Evolutionary conservation across 1,140 invertebrate genomes (phyloP).

Genomic region (Macrobrachium rosenbergii): DNA sequence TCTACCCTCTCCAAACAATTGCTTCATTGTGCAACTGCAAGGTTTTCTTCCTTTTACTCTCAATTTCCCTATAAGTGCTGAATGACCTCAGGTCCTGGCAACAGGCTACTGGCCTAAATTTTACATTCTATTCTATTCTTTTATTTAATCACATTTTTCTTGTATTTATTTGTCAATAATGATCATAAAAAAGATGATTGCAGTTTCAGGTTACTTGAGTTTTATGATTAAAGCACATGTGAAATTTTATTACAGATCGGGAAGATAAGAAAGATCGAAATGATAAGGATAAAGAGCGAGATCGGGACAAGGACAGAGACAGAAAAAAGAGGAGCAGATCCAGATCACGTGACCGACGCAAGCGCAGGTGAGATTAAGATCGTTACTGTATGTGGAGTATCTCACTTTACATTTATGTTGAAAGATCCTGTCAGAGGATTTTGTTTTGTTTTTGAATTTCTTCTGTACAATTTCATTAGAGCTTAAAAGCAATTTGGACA

Average conservation of each 20-base stretch:
- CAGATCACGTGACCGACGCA: constrained; percentile 60
- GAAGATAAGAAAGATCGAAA: constrained; percentile 59
- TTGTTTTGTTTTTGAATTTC: background rate
- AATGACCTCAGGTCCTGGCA: no score
- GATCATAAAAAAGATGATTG: background rate
- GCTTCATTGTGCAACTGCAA: no score
- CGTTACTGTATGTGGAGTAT: background rate
- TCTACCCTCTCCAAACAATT: no score
- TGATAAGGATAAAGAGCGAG: constrained; percentile 54
- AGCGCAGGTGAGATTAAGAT: constrained; percentile 53
- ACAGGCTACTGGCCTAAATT: no score
- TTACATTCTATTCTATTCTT: no score
- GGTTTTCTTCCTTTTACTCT: no score
- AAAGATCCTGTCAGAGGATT: background rate
- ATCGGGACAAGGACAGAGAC: constrained; percentile 60
- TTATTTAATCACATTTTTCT: no score
- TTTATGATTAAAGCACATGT: background rate
- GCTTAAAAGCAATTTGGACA: background rate
- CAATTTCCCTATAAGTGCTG: no score
- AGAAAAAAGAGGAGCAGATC: constrained; percentile 64
- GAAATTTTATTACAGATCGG: constrained; percentile 41
- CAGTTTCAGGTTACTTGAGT: background rate
- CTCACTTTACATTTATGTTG: background rate
- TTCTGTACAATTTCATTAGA: background rate
- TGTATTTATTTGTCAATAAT: background rate